A percentile compares a stretch with the other conserved stretches of the same genome.
These are phyloP conservation scores for Lycaena phlaeas DNA, from an alignment of 2,888 invertebrate genomes.

Conservation along the genomic window DNA sequence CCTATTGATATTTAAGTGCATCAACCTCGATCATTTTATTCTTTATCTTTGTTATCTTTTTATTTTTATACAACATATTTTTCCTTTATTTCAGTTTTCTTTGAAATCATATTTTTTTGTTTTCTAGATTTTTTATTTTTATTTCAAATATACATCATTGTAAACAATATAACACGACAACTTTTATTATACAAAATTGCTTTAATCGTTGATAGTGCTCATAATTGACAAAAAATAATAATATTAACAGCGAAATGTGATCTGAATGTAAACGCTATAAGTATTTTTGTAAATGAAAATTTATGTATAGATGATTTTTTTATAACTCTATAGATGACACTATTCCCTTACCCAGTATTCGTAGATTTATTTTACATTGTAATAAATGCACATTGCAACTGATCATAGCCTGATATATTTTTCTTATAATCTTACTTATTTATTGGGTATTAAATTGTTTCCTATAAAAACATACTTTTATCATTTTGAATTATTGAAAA, in stretches of 20 bases:
- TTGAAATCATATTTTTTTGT: background rate
- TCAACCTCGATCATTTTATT: no score
- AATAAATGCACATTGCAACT: constrained; percentile 6
- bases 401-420: no score
- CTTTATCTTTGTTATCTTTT: background rate
- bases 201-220: background rate
- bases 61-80: background rate
- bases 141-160: background rate
- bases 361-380: background rate
- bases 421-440: no score
- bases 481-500: no score
- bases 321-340: constrained; percentile 29
- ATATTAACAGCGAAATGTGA: constrained; percentile 49
- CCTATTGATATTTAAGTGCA: no score
- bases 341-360: constrained; percentile 3
- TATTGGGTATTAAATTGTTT: no score
- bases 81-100: background rate
- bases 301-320: constrained; percentile 64
- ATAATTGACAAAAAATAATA: background rate
- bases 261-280: constrained; percentile 65
- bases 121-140: background rate
- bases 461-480: no score
- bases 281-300: constrained; percentile 68
- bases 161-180: background rate
- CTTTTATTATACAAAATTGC: background rate